phyloP scores from a whole-genome alignment of 2,888 invertebrate genomes.

The Polydrusus pterygomalis region DNA sequence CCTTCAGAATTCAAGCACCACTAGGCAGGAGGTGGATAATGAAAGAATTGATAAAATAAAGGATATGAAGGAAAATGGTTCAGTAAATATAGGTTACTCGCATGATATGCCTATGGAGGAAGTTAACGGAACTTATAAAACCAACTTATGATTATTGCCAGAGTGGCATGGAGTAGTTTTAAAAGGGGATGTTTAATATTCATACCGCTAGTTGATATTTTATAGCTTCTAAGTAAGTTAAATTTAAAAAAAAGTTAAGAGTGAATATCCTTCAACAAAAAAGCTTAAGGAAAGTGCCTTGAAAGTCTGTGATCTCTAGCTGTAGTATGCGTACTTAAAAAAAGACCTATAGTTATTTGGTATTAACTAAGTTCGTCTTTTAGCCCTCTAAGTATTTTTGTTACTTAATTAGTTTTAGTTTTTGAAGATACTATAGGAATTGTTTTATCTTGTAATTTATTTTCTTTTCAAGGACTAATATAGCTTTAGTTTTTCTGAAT shows the following conservation, averaged over 20 bases:
- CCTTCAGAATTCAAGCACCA: conserved; percentile 16
- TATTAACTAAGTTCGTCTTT: conserved; percentile 30
- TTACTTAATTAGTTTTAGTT: conserved; percentile 39
- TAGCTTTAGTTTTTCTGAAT: not conserved
- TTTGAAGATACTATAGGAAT: not conserved
- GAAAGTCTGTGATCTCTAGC: conserved; percentile 65
- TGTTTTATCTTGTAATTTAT: conserved; percentile 20
- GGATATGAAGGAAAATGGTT: conserved; percentile 50
- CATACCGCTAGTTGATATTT: not conserved
- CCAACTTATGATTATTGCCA: conserved; percentile 66
- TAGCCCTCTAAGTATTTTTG: conserved; percentile 38
- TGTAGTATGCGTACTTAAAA: conserved; percentile 51
- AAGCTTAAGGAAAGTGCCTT: conserved; percentile 44
- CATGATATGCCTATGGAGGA: conserved; percentile 63
- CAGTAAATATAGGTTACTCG: conserved; percentile 60
- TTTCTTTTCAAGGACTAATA: not conserved
- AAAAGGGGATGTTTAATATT: conserved; percentile 13
- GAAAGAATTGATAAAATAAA: conserved; percentile 13
- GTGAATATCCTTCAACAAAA: conserved; percentile 7
- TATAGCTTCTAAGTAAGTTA: not conserved
- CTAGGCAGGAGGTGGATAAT: conserved; percentile 11
- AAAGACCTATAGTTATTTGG: conserved; percentile 23
- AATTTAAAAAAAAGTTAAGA: not conserved
- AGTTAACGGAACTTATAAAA: conserved; percentile 64
- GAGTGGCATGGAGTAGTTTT: conserved; percentile 24